Conservation (phyloP, 1,140 invertebrate species). For the Pararge aegeria region DNA sequence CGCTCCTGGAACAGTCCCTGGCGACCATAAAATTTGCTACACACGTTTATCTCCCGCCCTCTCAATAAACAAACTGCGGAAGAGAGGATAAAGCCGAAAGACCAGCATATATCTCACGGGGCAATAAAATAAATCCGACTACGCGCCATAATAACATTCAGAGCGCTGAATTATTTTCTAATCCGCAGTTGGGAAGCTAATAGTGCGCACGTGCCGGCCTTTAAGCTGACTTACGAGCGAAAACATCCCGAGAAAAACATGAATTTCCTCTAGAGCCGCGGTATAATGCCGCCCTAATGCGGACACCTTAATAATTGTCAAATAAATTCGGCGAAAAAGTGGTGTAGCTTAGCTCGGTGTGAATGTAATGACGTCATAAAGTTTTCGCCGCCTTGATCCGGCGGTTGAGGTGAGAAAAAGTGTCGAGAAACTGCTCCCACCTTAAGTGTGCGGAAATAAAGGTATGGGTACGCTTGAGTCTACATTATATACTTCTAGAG, state of each 20-base stretch:
- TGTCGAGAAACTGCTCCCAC: slow-evolving; percentile 2
- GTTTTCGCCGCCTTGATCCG: slow-evolving; percentile 39
- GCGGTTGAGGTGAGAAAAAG: slow-evolving; percentile 37
- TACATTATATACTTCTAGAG: no score
- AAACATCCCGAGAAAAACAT: slow-evolving; percentile 49
- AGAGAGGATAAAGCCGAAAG: slow-evolving; percentile 65
- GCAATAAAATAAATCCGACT: slow-evolving; percentile 76
- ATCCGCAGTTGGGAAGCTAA: slow-evolving; percentile 70
- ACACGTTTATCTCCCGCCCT: slow-evolving; percentile 51
- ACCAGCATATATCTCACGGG: slow-evolving; percentile 65
- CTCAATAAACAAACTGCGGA: slow-evolving; percentile 68
- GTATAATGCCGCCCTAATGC: slow-evolving; percentile 70
- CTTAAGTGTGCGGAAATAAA: neutral
- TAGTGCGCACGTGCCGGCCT: slow-evolving; percentile 74
- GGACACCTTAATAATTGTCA: slow-evolving; percentile 78
- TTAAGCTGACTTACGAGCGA: slow-evolving; percentile 61
- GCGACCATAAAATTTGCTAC: slow-evolving; percentile 62
- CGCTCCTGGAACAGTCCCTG: slow-evolving; percentile 40
- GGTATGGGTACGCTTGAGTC: neutral
- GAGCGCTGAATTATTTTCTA: slow-evolving; percentile 77
- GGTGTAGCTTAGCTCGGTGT: slow-evolving; percentile 51
- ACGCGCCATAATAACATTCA: slow-evolving; percentile 73
- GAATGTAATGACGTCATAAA: slow-evolving; percentile 73
- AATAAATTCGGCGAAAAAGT: slow-evolving; percentile 75
- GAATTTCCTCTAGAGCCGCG: slow-evolving; percentile 42